Evolutionary conservation across 2,888 invertebrate species (phyloP).

Genomic region (Drosophila paranaensis): DNA sequence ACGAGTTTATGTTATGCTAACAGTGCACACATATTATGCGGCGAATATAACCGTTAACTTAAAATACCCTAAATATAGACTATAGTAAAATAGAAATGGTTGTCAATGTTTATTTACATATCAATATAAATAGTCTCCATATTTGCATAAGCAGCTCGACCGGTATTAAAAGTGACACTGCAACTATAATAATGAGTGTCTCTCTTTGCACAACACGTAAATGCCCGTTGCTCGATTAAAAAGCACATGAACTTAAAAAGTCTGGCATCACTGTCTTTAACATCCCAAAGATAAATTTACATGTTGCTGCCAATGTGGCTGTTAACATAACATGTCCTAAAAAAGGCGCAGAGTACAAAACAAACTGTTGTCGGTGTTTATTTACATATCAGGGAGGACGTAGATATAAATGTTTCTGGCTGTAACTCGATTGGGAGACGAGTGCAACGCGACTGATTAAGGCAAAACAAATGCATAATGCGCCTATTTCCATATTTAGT

Average conservation of each 20-base stretch:
- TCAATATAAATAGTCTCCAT: not conserved
- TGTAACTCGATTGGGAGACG: not conserved
- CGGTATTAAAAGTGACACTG: not conserved
- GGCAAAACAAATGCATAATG: constrained; percentile 48
- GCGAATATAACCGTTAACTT: not conserved
- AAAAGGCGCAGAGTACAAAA: constrained; percentile 17
- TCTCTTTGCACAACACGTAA: not conserved
- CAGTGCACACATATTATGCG: not conserved
- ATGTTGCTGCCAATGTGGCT: constrained; percentile 3
- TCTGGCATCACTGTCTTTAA: not conserved
- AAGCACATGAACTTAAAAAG: not conserved
- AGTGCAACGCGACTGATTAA: constrained; percentile 7
- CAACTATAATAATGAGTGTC: no score
- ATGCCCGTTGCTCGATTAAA: not conserved
- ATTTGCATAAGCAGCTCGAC: no score
- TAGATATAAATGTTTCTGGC: constrained; percentile 17
- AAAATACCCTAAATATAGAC: not conserved
- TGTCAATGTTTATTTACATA: not conserved
- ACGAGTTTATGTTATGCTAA: not conserved
- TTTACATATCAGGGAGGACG: constrained; percentile 29
- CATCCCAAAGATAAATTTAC: constrained; percentile 11
- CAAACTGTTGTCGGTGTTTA: constrained; percentile 46
- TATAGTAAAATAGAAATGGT: not conserved
- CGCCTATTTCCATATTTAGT: constrained; percentile 48
- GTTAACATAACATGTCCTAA: constrained; percentile 30